These are phyloP conservation scores for Onychomys leucogaster DNA, from an alignment of 2,797 vertebrate species.

Conservation along the genomic window DNA sequence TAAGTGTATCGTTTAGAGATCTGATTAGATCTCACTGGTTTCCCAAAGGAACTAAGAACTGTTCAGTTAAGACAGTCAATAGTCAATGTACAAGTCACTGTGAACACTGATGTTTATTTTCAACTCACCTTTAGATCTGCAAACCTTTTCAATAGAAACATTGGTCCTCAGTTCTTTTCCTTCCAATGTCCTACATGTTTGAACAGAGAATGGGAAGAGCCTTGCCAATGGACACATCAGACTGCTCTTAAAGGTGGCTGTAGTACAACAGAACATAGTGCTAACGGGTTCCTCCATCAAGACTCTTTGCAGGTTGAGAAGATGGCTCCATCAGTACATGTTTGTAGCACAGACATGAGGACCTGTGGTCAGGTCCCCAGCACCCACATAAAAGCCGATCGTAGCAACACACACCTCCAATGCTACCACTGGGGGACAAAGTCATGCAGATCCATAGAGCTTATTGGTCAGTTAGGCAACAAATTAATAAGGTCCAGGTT, in stretches of 20 bases:
- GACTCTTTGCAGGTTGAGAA: neutral
- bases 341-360: neutral
- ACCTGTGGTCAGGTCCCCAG: neutral
- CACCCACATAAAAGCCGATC: neutral
- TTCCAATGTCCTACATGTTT: neutral
- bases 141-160: neutral
- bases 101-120: neutral
- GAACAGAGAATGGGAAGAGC: neutral
- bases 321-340: neutral
- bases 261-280: neutral
- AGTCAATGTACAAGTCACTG: neutral
- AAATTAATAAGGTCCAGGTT: neutral
- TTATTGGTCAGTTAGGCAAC: neutral
- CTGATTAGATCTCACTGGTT: neutral
- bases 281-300: fast-evolving
- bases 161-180: neutral
- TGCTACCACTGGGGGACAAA: neutral
- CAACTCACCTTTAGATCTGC: neutral
- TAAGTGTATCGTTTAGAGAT: neutral
- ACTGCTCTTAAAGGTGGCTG: neutral
- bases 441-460: neutral
- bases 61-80: neutral
- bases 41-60: neutral
- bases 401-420: neutral
- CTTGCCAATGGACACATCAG: neutral